Conservation (phyloP, 2,797 vertebrate genomes). For the Enteromius anoplus region DNA sequence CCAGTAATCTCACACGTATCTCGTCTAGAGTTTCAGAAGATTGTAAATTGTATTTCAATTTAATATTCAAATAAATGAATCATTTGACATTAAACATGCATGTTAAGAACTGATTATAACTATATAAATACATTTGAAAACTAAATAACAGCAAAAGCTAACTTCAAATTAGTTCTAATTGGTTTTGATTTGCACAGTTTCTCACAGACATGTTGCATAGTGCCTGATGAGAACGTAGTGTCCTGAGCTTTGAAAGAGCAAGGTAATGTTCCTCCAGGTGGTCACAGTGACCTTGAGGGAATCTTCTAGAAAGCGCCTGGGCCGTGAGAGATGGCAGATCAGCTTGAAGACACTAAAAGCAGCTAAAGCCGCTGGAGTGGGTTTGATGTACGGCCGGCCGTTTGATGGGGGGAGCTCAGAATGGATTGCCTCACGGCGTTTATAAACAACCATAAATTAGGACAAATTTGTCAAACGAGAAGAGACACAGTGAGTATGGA, state of each 20-base stretch:
- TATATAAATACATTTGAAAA: neutral
- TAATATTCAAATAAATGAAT: no score
- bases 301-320: neutral
- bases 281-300: slow-evolving; percentile 19
- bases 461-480: slow-evolving; percentile 63
- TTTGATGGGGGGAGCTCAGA: slow-evolving; percentile 47
- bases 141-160: neutral
- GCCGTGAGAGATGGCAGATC: neutral
- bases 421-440: slow-evolving; percentile 59
- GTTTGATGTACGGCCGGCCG: slow-evolving; percentile 53
- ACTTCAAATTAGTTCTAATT: neutral
- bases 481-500: slow-evolving; percentile 45
- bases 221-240: neutral
- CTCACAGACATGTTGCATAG: neutral
- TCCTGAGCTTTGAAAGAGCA: neutral
- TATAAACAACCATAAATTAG: slow-evolving; percentile 63
- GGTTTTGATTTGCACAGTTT: neutral
- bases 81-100: no score
- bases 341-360: slow-evolving; percentile 29
- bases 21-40: neutral
- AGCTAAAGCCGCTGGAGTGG: slow-evolving; percentile 41
- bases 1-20: neutral
- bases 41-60: no score
- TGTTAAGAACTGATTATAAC: neutral
- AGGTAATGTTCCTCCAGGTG: neutral